Conservation (phyloP, 2,888 invertebrate species). For the Drosophila flavopinicola region DNA sequence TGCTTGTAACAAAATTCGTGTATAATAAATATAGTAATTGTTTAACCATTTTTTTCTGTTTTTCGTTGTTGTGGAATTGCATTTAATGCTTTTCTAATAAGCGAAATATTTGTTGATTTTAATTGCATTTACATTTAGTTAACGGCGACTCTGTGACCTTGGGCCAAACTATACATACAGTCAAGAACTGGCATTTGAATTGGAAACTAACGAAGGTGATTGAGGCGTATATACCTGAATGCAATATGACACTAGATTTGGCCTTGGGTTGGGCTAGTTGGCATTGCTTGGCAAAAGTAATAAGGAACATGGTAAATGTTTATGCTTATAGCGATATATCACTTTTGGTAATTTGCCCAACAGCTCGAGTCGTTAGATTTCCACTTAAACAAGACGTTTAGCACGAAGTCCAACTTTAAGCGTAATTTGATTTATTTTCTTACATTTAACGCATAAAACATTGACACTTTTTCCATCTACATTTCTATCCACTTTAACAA, state of each 20-base stretch:
- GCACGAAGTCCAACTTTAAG: too few relatives aligned
- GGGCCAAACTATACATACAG: conserved; percentile 38
- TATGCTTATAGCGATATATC: neutral
- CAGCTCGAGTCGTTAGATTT: too few relatives aligned
- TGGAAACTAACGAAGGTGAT: conserved; percentile 21
- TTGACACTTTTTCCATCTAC: too few relatives aligned
- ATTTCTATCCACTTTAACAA: too few relatives aligned
- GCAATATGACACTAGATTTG: conserved; percentile 22
- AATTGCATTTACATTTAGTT: conserved; percentile 60
- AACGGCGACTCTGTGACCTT: conserved; percentile 58
- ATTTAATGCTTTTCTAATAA: conserved; percentile 76
- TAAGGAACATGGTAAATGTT: conserved; percentile 8
- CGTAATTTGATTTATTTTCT: too few relatives aligned
- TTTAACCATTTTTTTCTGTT: conserved; percentile 45
- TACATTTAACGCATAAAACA: too few relatives aligned
- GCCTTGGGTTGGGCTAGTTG: conserved; percentile 12
- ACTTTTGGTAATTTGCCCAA: too few relatives aligned
- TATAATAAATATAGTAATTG: conserved; percentile 78
- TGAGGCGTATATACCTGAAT: conserved; percentile 16
- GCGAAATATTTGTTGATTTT: conserved; percentile 73
- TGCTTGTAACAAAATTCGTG: conserved; percentile 73
- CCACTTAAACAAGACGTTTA: too few relatives aligned
- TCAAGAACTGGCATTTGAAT: conserved; percentile 55
- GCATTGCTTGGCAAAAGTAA: conserved; percentile 5
- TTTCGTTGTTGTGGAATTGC: conserved; percentile 29